Conservation (phyloP, 2,888 invertebrate genomes). For the Clanis bilineata region DNA sequence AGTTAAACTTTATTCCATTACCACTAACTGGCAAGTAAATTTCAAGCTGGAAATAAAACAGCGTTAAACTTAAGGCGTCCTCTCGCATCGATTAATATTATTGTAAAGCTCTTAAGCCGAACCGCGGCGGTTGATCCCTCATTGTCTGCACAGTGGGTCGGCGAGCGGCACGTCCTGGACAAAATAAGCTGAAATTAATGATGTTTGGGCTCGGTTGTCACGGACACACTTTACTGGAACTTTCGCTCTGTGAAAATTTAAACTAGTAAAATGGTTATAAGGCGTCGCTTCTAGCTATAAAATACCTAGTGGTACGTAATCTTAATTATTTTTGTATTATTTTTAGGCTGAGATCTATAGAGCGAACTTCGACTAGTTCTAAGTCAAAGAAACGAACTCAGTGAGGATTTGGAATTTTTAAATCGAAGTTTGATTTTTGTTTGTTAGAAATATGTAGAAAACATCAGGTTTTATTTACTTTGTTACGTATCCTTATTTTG, state of each 20-base stretch:
- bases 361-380: no score
- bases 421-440: no score
- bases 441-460: not conserved
- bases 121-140: constrained; percentile 23
- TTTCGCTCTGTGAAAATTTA: not conserved
- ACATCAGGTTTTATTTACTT: not conserved
- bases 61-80: not conserved
- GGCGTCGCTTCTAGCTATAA: no score
- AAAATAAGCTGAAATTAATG: constrained; percentile 40
- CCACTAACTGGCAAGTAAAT: not conserved
- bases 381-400: no score
- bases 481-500: no score
- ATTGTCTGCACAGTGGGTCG: constrained; percentile 32
- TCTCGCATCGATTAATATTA: constrained; percentile 15
- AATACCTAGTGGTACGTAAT: no score
- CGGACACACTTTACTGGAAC: not conserved
- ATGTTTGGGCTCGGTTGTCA: constrained; percentile 25
- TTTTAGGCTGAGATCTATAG: no score
- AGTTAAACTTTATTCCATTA: not conserved
- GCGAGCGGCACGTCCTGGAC: constrained; percentile 23
- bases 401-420: no score
- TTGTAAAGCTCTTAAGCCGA: constrained; percentile 24
- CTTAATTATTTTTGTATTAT: no score
- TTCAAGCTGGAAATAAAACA: not conserved
- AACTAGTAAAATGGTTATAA: not conserved